Conservation (phyloP, 1,140 invertebrate genomes). For the Eupeodes corollae region DNA sequence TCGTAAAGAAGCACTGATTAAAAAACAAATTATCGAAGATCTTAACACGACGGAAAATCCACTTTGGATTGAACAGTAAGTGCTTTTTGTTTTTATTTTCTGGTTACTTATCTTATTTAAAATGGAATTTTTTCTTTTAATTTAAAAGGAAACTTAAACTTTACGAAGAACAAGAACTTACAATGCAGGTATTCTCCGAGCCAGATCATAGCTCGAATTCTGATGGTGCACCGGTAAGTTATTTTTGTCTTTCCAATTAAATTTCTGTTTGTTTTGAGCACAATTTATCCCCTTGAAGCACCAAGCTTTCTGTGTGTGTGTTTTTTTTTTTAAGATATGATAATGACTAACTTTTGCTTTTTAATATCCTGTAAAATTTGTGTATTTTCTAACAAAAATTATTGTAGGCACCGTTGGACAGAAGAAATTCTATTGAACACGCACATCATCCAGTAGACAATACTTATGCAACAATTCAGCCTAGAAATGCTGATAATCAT, state of each 20-base stretch:
- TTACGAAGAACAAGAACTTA: constrained; percentile 85
- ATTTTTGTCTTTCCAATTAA: too few relatives aligned
- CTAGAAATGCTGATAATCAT: constrained; percentile 43
- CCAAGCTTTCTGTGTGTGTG: too few relatives aligned
- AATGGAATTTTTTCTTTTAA: constrained; percentile 29
- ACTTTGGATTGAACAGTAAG: constrained; percentile 82
- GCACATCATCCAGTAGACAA: constrained; percentile 51
- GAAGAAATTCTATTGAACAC: constrained; percentile 36
- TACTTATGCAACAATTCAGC: constrained; percentile 78
- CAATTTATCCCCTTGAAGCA: too few relatives aligned
- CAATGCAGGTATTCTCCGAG: constrained; percentile 86
- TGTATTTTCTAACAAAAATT: too few relatives aligned
- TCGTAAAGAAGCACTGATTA: constrained; percentile 64
- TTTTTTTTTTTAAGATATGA: too few relatives aligned
- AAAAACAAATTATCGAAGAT: constrained; percentile 71
- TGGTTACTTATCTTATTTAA: not conserved
- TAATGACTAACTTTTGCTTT: not conserved
- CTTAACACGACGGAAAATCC: constrained; percentile 84
- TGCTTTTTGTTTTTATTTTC: too few relatives aligned
- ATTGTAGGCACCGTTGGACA: constrained; percentile 20
- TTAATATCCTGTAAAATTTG: not conserved
- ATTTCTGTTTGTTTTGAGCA: too few relatives aligned
- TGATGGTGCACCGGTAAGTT: constrained; percentile 32
- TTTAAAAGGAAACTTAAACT: constrained; percentile 77
- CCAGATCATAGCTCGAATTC: constrained; percentile 35